Conservation (phyloP, 2,113 vertebrate species). For the Hepsetus odoe region DNA sequence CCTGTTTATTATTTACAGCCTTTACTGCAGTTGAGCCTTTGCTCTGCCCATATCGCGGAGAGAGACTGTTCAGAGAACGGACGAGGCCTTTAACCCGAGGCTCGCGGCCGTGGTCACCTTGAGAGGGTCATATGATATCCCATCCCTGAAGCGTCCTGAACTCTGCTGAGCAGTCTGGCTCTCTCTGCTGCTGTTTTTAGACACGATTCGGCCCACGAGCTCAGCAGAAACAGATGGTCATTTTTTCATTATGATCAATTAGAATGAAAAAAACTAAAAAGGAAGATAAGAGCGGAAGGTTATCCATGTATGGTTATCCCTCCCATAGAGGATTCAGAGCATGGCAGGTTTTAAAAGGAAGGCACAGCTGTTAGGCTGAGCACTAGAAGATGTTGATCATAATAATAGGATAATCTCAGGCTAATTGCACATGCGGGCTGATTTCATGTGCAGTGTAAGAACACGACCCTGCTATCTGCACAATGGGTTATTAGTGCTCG, state of each 20-base stretch:
- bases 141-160: not conserved
- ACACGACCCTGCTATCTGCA: no score
- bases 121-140: slow-evolving; percentile 6
- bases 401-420: not conserved
- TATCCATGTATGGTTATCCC: no score
- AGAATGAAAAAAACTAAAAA: not conserved
- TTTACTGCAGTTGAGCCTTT: not conserved
- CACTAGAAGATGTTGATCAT: not conserved
- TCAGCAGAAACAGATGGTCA: slow-evolving; percentile 23
- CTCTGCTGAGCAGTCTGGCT: not conserved
- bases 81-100: slow-evolving; percentile 9
- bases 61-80: not conserved
- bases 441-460: not conserved
- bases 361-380: no score
- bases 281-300: no score
- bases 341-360: not conserved
- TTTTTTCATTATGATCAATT: slow-evolving; percentile 14
- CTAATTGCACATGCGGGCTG: not conserved
- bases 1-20: not conserved
- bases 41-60: not conserved
- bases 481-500: not conserved
- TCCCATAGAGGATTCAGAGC: not conserved
- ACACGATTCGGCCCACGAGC: not conserved
- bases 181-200: slow-evolving; percentile 22
- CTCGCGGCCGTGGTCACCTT: slow-evolving; percentile 31